Evolutionary conservation across 1,140 invertebrate genomes (phyloP).

Genomic region (Sminthurides bifidus): DNA sequence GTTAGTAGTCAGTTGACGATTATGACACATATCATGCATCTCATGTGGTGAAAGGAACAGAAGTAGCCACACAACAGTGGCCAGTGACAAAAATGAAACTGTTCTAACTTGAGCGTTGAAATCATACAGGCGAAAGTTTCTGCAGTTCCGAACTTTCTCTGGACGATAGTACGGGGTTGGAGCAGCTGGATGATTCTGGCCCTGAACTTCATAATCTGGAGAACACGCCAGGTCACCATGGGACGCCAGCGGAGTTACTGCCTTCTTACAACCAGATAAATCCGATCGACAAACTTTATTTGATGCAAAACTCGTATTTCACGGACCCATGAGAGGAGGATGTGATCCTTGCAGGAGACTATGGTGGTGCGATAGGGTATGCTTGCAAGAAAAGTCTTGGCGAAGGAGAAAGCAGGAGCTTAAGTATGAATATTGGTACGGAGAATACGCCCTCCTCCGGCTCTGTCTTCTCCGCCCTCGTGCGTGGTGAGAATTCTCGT

Average conservation of each 20-base stretch:
- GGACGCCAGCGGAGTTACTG: conserved; percentile 40
- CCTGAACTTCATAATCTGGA: conserved; percentile 59
- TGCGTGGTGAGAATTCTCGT: too few species aligned
- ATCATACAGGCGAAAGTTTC: conserved; percentile 75
- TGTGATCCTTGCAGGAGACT: too few species aligned
- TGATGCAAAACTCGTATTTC: conserved; percentile 94
- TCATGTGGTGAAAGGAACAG: not conserved
- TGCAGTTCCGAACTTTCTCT: conserved; percentile 78
- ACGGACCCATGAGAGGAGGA: conserved; percentile 39
- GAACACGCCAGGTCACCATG: conserved; percentile 34
- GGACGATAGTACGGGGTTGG: conserved; percentile 65
- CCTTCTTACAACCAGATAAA: conserved; percentile 57
- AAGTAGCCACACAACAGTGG: too few species aligned
- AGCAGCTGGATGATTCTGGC: conserved; percentile 61
- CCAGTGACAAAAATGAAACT: too few species aligned
- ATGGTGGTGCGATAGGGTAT: too few species aligned
- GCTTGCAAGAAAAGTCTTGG: too few species aligned
- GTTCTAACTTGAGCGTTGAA: conserved; percentile 37
- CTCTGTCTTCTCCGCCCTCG: too few species aligned
- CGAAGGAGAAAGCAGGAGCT: too few species aligned
- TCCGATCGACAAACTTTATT: conserved; percentile 92
- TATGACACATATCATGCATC: too few species aligned
- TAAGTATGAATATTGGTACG: too few species aligned
- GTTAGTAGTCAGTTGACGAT: conserved; percentile 43
- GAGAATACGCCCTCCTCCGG: too few species aligned